Evolutionary conservation across 2,797 vertebrate genomes (phyloP), one percentile per base, ranked within the genome.

Genomic region (Sebastes hubbsi): DNA sequence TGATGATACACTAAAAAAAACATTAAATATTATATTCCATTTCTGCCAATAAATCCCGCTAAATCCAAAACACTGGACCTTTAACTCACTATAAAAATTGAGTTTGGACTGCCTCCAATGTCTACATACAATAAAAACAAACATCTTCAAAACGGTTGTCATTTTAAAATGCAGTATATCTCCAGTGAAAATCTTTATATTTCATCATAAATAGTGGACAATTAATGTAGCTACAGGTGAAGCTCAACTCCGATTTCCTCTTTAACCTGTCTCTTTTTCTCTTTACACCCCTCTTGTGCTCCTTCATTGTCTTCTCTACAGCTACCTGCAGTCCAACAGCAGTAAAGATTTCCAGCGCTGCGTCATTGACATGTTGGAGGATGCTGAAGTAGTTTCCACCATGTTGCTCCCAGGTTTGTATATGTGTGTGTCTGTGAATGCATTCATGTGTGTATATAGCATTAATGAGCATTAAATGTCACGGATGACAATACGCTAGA

Each of bases 311-410:
- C 38, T 72, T 66, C 25, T 75, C 71, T 60, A 0, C 74, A 99
- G 98, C 93, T 97, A 99, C 84, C 89, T 97, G 89, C 98, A 98
- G 92, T 97, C 97, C 29, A 95, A 95, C 87, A 93, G 91, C 94
- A 98, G 97, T 88, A 99, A 98, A 93, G 94, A 95, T 4, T 99
- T 99, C 93, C 97, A 99, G 91, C 96, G 96, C 63, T 95, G 96
- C 83, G 90, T 97, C 92, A 96, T 97, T 65, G 97, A 98, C 89
- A 92, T 97, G 94, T 90, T 99, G 93, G 96, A 96, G 91, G 96
- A 97, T 46, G 96, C 98, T 0, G 98, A 99, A 92, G 94, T 96
- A 8, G 95, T 99, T 65, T 97, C 97, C 75, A 99, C 98, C 25
- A 98, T 99, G 97, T 92, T 97, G 62, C 96, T 99, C 81, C 98